Evolutionary conservation across 2,888 invertebrate species (phyloP).

Genomic region (Sepiola atlantica): DNA sequence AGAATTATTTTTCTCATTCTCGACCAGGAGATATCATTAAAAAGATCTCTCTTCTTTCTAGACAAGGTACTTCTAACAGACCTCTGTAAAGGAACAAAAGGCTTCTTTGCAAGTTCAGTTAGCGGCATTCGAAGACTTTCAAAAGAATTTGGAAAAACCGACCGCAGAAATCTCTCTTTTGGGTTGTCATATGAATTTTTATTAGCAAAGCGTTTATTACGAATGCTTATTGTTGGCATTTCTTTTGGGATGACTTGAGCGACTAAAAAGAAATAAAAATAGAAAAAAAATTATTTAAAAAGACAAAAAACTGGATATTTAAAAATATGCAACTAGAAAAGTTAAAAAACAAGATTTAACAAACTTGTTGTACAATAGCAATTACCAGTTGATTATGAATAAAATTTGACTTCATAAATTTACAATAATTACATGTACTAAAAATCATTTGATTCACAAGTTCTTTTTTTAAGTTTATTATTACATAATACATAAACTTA

Average conservation of each 20-base stretch:
- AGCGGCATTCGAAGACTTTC: conserved; percentile 53
- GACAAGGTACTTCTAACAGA: conserved; percentile 47
- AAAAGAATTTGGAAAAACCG: conserved; percentile 48
- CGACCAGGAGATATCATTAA: conserved; percentile 63
- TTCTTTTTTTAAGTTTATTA: too few relatives aligned
- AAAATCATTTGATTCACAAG: too few relatives aligned
- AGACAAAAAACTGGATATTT: too few relatives aligned
- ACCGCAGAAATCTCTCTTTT: conserved; percentile 54
- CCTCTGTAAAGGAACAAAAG: conserved; percentile 47
- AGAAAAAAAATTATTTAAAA: background rate
- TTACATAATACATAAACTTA: too few relatives aligned
- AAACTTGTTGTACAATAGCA: background rate
- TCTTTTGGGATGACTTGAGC: conserved; percentile 63
- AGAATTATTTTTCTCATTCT: conserved; percentile 62
- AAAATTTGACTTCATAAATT: background rate
- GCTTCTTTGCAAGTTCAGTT: conserved; percentile 48
- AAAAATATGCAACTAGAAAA: too few relatives aligned
- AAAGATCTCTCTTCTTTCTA: conserved; percentile 64
- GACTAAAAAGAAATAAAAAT: conserved; percentile 33
- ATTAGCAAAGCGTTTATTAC: conserved; percentile 57
- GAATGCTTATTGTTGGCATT: conserved; percentile 61
- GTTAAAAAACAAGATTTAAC: background rate
- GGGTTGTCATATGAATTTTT: background rate
- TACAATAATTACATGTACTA: too few relatives aligned
- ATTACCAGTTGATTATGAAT: too few relatives aligned